Conservation (phyloP, 2,888 invertebrate genomes). For the Stenurella melanura region DNA sequence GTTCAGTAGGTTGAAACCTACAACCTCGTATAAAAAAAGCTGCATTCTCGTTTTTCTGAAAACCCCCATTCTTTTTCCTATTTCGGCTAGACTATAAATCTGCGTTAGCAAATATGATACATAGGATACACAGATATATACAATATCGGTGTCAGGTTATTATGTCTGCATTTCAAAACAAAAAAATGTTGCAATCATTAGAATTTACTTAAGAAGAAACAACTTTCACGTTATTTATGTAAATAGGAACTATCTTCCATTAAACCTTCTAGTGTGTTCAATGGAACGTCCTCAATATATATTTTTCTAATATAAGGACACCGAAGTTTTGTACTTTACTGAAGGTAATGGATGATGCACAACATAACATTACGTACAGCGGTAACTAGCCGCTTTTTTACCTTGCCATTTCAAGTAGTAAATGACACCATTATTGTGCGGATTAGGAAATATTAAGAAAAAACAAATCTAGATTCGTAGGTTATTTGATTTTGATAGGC, state of each 20-base stretch:
- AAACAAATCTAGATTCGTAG: too few species aligned
- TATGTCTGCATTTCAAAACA: slow-evolving; percentile 9
- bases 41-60: too few species aligned
- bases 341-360: slow-evolving; percentile 9
- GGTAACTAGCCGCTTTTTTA: background rate
- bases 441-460: background rate
- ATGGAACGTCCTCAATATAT: background rate
- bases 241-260: slow-evolving; percentile 22
- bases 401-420: background rate
- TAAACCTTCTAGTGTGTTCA: background rate
- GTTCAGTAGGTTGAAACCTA: too few species aligned
- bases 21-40: too few species aligned
- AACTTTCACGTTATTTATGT: slow-evolving; percentile 35
- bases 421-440: background rate
- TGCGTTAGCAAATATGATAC: background rate
- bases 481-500: too few species aligned
- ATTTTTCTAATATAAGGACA: slow-evolving; percentile 18
- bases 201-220: slow-evolving; percentile 23
- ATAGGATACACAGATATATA: background rate
- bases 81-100: too few species aligned
- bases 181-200: slow-evolving; percentile 24
- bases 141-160: slow-evolving; percentile 13
- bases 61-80: too few species aligned
- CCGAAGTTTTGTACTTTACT: background rate
- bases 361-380: background rate